Evolutionary conservation across 2,113 vertebrate species (phyloP).

Genomic region (Myrmecophaga tridactyla): DNA sequence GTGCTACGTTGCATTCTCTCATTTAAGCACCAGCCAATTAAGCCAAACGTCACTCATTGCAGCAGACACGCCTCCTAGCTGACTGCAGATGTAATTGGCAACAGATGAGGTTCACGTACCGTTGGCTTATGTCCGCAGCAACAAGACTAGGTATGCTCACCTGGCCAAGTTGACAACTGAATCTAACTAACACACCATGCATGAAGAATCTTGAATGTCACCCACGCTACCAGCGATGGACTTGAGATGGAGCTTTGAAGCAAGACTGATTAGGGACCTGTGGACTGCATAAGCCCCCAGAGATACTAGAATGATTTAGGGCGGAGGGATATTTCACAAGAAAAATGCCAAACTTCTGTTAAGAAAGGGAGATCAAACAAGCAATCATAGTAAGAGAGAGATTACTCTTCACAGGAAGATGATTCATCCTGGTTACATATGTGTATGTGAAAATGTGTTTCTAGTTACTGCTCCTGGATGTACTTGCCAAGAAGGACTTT

Average conservation of each 20-base stretch:
- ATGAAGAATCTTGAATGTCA: no score
- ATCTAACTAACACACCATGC: no score
- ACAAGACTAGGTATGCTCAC: no score
- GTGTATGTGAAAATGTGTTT: background rate
- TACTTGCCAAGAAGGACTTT: background rate
- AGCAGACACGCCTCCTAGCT: no score
- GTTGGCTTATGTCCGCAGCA: no score
- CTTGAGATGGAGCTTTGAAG: background rate
- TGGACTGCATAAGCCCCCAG: background rate
- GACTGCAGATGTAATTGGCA: no score
- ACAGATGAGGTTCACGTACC: no score
- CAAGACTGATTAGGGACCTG: background rate
- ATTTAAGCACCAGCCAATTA: no score
- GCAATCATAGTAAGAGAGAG: background rate
- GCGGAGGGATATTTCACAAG: background rate
- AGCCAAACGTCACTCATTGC: no score
- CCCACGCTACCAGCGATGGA: fast-evolving
- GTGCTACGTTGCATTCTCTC: no score
- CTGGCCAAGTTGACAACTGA: no score
- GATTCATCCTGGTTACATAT: background rate
- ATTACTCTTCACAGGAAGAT: background rate
- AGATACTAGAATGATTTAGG: background rate
- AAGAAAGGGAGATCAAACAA: background rate
- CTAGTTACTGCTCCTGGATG: background rate
- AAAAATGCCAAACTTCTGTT: background rate